Conservation (phyloP, 2,888 invertebrate species). For the Acanthacorydalis orientalis region DNA sequence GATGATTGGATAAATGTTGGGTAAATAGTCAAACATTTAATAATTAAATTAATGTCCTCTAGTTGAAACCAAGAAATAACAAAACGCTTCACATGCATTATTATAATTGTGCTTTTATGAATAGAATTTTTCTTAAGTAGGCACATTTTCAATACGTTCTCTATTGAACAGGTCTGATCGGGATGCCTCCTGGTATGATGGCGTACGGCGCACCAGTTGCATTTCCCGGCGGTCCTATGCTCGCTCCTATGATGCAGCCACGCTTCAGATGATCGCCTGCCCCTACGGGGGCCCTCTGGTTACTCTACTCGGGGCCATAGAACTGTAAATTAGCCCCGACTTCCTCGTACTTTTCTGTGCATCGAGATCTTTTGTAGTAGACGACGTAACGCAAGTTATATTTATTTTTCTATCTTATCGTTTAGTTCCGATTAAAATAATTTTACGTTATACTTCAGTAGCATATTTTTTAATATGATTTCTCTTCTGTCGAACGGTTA, state of each 20-base stretch:
- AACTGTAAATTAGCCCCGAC: not conserved
- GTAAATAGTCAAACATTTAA: too few relatives aligned
- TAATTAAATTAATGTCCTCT: too few relatives aligned
- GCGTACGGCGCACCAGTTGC: conserved; percentile 26
- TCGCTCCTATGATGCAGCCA: conserved; percentile 57
- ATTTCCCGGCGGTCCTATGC: conserved; percentile 26
- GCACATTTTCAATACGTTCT: not conserved
- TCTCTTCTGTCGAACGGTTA: too few relatives aligned
- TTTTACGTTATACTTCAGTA: too few relatives aligned
- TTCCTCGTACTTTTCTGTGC: not conserved
- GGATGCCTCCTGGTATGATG: conserved; percentile 28
- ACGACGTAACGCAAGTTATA: not conserved
- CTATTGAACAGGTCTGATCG: conserved; percentile 24
- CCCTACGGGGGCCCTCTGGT: conserved; percentile 34
- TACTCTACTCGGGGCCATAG: conserved; percentile 25
- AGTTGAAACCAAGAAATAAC: conserved; percentile 1
- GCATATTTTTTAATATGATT: too few relatives aligned
- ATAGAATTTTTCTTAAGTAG: not conserved
- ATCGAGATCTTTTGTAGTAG: not conserved
- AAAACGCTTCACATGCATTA: conserved; percentile 7
- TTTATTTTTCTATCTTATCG: not conserved
- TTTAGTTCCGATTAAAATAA: not conserved
- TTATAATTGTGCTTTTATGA: conserved; percentile 6
- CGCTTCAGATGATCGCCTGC: conserved; percentile 71
- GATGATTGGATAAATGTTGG: too few relatives aligned